Percentiles rank a stretch among this genome's conserved stretches.
Conservation (phyloP, 53 echinoderm and acorn worm genomes). For the Echinometra lucunter region DNA sequence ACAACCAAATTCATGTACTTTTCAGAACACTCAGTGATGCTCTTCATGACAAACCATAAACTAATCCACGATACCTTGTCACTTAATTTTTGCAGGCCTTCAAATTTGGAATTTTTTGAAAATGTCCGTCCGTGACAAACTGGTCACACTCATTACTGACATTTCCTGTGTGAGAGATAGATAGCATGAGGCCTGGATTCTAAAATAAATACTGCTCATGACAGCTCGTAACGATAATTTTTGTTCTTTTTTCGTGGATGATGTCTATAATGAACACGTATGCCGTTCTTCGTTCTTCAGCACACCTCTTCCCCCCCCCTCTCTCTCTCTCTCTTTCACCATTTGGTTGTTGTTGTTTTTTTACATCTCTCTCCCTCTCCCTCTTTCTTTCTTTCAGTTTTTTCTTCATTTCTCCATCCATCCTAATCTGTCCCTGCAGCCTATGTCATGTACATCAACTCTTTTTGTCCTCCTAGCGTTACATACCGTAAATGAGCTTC, state of each 20-base stretch:
- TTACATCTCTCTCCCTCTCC: not conserved
- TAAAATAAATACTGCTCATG: not conserved
- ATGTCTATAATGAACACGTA: too few relatives aligned
- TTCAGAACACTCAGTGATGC: too few relatives aligned
- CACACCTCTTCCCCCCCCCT: not conserved
- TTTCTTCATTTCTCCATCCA: not conserved
- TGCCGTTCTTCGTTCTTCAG: too few relatives aligned
- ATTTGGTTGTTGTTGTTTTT: too few relatives aligned
- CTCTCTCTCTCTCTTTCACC: constrained; percentile 41
- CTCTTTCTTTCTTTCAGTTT: not conserved
- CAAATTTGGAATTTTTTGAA: too few relatives aligned
- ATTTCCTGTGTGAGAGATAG: not conserved
- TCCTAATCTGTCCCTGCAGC: not conserved
- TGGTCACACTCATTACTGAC: too few relatives aligned
- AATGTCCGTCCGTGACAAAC: too few relatives aligned
- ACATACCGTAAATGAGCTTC: not conserved
- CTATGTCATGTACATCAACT: not conserved
- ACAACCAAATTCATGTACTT: too few relatives aligned
- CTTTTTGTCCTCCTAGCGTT: not conserved
- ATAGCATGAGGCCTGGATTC: not conserved
- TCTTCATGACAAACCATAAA: too few relatives aligned
- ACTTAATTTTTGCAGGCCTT: too few relatives aligned
- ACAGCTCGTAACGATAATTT: not conserved
- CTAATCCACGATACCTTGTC: too few relatives aligned
- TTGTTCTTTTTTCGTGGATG: not conserved